Conservation (phyloP, 23 tunicate genomes). For the Ciona savignyi region DNA sequence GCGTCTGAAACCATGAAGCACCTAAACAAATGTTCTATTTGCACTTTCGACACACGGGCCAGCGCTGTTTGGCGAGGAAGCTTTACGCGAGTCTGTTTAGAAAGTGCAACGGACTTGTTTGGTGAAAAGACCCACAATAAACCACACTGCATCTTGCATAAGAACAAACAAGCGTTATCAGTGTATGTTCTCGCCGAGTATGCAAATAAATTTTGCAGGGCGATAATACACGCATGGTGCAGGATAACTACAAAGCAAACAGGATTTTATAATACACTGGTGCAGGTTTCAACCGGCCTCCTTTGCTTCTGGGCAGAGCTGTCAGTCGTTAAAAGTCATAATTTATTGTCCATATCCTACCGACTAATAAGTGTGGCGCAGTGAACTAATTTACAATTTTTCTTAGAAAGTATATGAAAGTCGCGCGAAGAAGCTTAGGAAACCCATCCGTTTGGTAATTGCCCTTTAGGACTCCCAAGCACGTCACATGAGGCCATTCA, state of each 20-base stretch:
- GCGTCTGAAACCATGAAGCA: neutral
- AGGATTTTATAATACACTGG: neutral
- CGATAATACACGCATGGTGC: neutral
- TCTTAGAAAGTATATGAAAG: neutral
- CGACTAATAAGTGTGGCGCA: neutral
- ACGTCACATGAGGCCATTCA: neutral
- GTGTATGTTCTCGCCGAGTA: neutral
- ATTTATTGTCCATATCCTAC: constrained; percentile 1
- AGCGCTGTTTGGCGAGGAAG: neutral
- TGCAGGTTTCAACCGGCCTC: neutral
- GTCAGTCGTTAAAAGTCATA: neutral
- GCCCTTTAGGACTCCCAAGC: neutral
- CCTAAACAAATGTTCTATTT: neutral
- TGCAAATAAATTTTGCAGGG: neutral
- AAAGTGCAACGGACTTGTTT: neutral
- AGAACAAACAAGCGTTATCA: neutral
- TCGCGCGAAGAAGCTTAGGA: neutral
- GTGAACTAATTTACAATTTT: neutral
- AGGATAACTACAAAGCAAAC: neutral
- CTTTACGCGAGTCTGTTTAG: neutral
- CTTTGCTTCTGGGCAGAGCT: neutral
- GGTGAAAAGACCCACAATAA: neutral
- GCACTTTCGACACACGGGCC: constrained; percentile 1
- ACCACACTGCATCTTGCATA: neutral
- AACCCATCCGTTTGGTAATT: constrained; percentile 1